Conservation (phyloP, 2,888 invertebrate species). For the Congeria kusceri region DNA sequence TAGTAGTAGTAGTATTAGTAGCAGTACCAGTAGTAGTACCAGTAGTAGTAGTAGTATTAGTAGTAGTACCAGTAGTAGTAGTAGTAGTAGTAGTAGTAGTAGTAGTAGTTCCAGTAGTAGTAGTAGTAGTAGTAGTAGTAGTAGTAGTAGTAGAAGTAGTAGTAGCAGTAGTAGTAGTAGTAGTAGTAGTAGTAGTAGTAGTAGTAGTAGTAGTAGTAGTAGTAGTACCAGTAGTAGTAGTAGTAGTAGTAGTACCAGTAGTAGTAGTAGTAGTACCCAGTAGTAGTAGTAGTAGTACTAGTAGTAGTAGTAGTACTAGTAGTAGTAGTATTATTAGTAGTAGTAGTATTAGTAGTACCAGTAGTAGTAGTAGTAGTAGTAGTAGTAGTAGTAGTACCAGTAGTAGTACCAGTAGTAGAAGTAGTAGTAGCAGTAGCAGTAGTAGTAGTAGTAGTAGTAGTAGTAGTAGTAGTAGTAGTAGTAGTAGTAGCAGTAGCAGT, state of each 20-base stretch:
- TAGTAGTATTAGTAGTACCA: no score
- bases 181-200: slow-evolving; percentile 12
- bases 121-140: slow-evolving; percentile 10
- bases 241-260: no score
- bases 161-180: slow-evolving; percentile 10
- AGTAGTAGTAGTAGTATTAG: slow-evolving; percentile 9
- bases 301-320: not conserved
- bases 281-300: not conserved
- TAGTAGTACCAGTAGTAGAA: no score
- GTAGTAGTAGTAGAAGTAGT: slow-evolving; percentile 1
- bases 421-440: no score
- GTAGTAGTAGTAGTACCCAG: no score
- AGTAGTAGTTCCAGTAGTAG: not conserved
- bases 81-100: slow-evolving; percentile 15
- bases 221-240: no score
- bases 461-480: not conserved
- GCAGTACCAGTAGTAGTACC: slow-evolving; percentile 2
- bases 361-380: no score
- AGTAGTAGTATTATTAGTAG: not conserved
- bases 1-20: slow-evolving; percentile 14
- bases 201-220: no score
- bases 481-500: no score
- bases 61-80: not conserved
- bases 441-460: not conserved
- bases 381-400: no score